Evolutionary conservation across 1,140 invertebrate species (phyloP), one percentile per base, ranked within the genome.

Genomic region (Batillaria attramentaria): DNA sequence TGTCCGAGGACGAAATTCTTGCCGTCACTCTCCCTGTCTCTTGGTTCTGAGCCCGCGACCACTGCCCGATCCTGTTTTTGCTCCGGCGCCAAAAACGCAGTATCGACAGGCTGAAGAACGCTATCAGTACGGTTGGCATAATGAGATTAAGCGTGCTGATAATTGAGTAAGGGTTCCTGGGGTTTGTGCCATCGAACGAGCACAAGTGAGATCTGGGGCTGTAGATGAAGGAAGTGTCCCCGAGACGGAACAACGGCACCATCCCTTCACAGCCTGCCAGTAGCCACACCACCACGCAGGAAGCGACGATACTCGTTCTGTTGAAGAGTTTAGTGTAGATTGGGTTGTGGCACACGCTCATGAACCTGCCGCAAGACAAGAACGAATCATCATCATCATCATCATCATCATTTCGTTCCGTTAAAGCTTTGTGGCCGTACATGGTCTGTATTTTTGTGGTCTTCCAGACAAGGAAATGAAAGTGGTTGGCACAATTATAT

Each of bases 331-430:
- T 39, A 37, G 5, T 24, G 60, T 79, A 79, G 35, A 43, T 72
- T 1, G 28, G 24, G 39, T 68, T 35, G 24, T 74, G 77, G 42
- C 80, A 81, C 20, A 81, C 70, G 33, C 46, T 37, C 16, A 81
- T 39, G 57, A n/a, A n/a, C n/a, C n/a, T n/a, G n/a, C n/a, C n/a
- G n/a, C n/a, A n/a, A n/a, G n/a, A n/a, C n/a, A n/a, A n/a, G n/a
- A n/a, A n/a, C n/a, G n/a, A n/a, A n/a, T n/a, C n/a, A n/a, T n/a
- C n/a, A n/a, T n/a, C n/a, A n/a, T n/a, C n/a, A n/a, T n/a, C n/a
- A n/a, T n/a, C n/a, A n/a, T n/a, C n/a, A n/a, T n/a, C n/a, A n/a
- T n/a, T n/a, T n/a, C n/a, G n/a, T n/a, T n/a, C n/a, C n/a, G n/a
- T n/a, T n/a, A n/a, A n/a, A n/a, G n/a, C n/a, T n/a, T n/a, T n/a